Percentiles rank a stretch among this genome's conserved stretches.
Evolutionary conservation across 2,888 invertebrate species (phyloP).

Genomic region (Dryadula phaetusa): DNA sequence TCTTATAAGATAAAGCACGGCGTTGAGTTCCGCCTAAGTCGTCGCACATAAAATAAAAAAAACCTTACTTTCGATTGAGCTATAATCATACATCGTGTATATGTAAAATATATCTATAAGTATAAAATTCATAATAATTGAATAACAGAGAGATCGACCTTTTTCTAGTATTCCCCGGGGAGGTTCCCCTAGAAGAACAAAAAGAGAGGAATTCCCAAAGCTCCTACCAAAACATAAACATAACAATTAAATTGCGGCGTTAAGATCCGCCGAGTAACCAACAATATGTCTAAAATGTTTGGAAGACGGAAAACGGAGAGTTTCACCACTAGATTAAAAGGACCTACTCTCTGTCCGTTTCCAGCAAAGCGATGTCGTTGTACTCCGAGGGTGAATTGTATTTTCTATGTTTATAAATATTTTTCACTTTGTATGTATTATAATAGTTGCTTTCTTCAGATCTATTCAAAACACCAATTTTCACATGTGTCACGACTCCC

Average conservation of each 20-base stretch:
- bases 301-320: not conserved
- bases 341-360: constrained; percentile 55
- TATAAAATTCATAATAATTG: no score
- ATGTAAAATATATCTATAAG: no score
- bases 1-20: no score
- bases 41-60: no score
- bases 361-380: constrained; percentile 58
- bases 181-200: no score
- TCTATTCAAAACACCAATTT: constrained; percentile 49
- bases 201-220: no score
- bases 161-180: no score
- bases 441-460: constrained; percentile 42
- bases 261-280: not conserved
- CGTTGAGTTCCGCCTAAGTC: no score
- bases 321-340: not conserved
- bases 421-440: constrained; percentile 49
- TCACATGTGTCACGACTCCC: constrained; percentile 47
- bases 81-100: no score
- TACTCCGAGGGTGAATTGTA: constrained; percentile 55
- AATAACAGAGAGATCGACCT: no score
- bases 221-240: no score
- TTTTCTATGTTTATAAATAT: constrained; percentile 50
- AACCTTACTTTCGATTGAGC: no score
- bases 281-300: not conserved
- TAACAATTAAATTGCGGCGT: not conserved